Base-by-base conservation (phyloP, 2,113 vertebrate species). In the Campylomormyrus numenius region DNA sequence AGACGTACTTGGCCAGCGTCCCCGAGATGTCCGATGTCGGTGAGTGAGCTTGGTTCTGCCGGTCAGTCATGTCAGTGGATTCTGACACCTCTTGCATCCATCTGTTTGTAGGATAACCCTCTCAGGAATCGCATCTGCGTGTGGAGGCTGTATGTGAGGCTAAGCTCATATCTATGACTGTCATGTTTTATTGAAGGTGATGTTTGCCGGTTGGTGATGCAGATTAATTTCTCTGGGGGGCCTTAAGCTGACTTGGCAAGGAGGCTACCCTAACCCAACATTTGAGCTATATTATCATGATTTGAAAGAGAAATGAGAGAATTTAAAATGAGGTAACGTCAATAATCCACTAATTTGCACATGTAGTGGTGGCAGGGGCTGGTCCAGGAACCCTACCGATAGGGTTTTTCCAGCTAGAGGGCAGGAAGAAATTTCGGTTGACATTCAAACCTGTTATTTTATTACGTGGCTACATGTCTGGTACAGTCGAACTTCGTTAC, bases 11-110 rank as follows among this genome's bases (percentile, higher is more conserved):
- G 0, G 98, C 98, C 91, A 98, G 94, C 45, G 96, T 99, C 90
- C 97, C 98, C 3, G 98, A 99, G 95, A 99, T 99, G 98, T 98
- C 98, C 85, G 96, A 96, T 95, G 97, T 99, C 8, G 98, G 98
- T 99, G 74, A 89, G 88, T 83, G n/a, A 27, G 45, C 31, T 52
- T 15, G 8, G 3, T 56, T 52, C n/a, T 85, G 83, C 19, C 4
- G 83, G 39, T n/a, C 39, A 19, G 3, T n/a, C 11, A 45, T 84
- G 80, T 3, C 24, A 45, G 45, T 24, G 42, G 39, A 84, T 95
- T 95, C 98, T 97, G 93, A 53, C 9, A 27, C 15, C 13, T 45
- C 92, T 89, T 93, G 13, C 1, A 93, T 90, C 91, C 24, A 6
- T 48, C 84, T 48, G 42, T 85, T 24, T 42, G 9, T 24, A 84